Base-by-base conservation (phyloP, 2,888 invertebrate genomes). In the Thecophora atra region DNA sequence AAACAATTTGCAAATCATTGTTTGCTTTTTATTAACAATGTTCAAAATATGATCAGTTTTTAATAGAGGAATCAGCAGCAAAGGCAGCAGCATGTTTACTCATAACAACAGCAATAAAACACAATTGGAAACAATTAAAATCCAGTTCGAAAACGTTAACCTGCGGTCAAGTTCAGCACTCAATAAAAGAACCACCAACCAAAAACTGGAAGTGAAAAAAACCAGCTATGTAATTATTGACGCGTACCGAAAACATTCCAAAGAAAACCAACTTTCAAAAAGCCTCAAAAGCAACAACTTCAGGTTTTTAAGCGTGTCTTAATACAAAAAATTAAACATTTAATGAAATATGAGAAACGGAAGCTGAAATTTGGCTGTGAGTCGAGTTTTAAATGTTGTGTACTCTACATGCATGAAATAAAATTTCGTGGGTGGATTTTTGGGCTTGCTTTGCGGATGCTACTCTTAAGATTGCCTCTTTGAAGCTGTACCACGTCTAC, bases 81-180 rank as follows among this genome's bases (percentile, higher is more conserved):
- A 28, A 26, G 3, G 24, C 28, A 58, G 26, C 58, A 24, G 51
- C n/a, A 28, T 26, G 7, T 24, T 47, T 51, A 47, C 47, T n/a
- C n/a, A n/a, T 17, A 17, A 51, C 21, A 56, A 56, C 68, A 56
- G 5, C 58, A 58, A 11, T 21, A 30, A 42, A 66, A 65, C 58
- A 37, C 24, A 21, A 58, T 24, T 44, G 56, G 56, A 60, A 73
- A 70, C 66, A 62, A 70, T 72, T 72, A 72, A 72, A 72, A 70
- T 52, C 19, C 58, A 62, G 67, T 73, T 70, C 42, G 56, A 60
- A n/a, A 54, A 51, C 44, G 19, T 51, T 47, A 70, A 70, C 70
- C 58, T 30, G 54, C 70, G 73, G 73, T 73, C 73, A 73, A 73
- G 73, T 73, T 73, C 73, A 73, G 66, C 63, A 28, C 24, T 42